Percentiles rank a stretch among this genome's conserved stretches.
Conservation (phyloP, 2,888 invertebrate genomes). For the Sarcophaga carnaria region DNA sequence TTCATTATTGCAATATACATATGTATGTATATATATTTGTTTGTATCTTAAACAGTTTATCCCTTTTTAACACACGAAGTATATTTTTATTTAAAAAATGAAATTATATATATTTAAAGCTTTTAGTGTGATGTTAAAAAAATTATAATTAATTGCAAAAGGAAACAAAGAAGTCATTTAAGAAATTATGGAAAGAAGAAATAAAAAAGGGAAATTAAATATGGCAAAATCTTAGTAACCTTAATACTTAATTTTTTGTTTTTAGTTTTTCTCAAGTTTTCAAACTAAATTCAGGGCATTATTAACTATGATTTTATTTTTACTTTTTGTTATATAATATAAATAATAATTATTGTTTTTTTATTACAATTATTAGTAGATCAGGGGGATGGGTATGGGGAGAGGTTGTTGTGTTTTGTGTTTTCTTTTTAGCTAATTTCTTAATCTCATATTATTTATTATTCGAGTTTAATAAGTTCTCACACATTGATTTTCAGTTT, state of each 20-base stretch:
- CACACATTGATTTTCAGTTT: slow-evolving; percentile 60
- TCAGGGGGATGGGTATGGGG: too few relatives aligned
- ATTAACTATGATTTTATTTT: slow-evolving; percentile 50
- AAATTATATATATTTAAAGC: slow-evolving; percentile 36
- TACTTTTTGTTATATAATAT: slow-evolving; percentile 5
- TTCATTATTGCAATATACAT: too few relatives aligned
- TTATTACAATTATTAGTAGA: slow-evolving; percentile 58
- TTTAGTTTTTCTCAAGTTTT: slow-evolving; percentile 14
- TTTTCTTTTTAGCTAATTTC: slow-evolving; percentile 53
- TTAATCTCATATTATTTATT: slow-evolving; percentile 34
- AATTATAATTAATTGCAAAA: not conserved
- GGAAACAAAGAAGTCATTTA: not conserved
- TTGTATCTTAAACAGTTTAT: not conserved
- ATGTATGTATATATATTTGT: too few relatives aligned
- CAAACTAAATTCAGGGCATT: slow-evolving; percentile 49
- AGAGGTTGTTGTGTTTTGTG: not conserved
- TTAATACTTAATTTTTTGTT: slow-evolving; percentile 34
- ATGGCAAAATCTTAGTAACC: slow-evolving; percentile 47
- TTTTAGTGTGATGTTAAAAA: not conserved
- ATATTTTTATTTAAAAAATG: slow-evolving; percentile 20
- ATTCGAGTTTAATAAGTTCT: slow-evolving; percentile 45
- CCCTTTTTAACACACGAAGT: not conserved
- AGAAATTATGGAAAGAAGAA: not conserved
- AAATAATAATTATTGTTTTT: slow-evolving; percentile 51
- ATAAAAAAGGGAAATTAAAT: not conserved